phyloP scores from a whole-genome alignment of 2,113 vertebrate species.

The Chamaetylas fuelleborni region DNA sequence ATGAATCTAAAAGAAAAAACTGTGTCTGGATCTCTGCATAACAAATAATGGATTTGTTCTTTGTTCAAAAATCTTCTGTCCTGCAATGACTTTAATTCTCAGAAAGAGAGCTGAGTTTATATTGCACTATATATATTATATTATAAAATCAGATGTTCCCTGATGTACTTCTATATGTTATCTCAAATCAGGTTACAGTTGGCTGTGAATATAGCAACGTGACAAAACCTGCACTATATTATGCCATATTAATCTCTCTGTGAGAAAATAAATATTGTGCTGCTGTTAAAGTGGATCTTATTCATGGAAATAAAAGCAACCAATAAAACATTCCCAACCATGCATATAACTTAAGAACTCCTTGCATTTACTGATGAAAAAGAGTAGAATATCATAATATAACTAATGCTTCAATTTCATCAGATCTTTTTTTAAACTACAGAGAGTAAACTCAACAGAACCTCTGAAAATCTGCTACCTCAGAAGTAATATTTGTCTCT shows the following conservation, averaged over 20 bases:
- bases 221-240: neutral
- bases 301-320: neutral
- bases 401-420: neutral
- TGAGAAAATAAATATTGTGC: constrained; percentile 17
- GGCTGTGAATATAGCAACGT: neutral
- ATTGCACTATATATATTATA: neutral
- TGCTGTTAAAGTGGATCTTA: neutral
- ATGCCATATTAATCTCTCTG: neutral
- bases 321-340: neutral
- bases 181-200: neutral
- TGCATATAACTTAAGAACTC: neutral
- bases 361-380: neutral
- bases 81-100: neutral
- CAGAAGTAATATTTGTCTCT: neutral
- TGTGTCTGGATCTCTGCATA: neutral
- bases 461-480: neutral
- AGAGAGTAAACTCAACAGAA: neutral
- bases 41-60: neutral
- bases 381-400: neutral
- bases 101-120: neutral
- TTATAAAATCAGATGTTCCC: constrained; percentile 28
- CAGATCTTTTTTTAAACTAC: neutral
- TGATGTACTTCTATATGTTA: neutral
- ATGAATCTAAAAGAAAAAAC: neutral
- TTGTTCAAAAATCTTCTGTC: neutral